Evolutionary conservation across 2,888 invertebrate species (phyloP).

Genomic region (Platycnemis pennipes): DNA sequence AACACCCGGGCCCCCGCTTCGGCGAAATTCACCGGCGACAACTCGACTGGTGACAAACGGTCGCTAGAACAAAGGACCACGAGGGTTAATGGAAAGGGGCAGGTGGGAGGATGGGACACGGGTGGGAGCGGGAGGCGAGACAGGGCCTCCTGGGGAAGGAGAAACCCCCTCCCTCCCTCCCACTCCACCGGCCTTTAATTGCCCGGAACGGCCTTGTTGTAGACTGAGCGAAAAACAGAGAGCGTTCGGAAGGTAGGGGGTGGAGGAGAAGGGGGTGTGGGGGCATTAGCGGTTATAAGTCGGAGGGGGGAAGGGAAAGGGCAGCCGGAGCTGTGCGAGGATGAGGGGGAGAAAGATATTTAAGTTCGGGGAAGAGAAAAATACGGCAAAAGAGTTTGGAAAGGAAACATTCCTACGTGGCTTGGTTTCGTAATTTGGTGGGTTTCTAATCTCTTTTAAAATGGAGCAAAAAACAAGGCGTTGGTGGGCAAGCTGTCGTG

Average conservation of each 20-base stretch:
- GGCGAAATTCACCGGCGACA: slow-evolving; percentile 40
- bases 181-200: slow-evolving; percentile 14
- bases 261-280: background rate
- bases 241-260: background rate
- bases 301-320: background rate
- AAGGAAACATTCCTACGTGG: background rate
- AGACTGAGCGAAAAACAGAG: slow-evolving; percentile 54
- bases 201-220: slow-evolving; percentile 66
- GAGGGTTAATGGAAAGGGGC: slow-evolving; percentile 29
- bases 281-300: slow-evolving; percentile 31
- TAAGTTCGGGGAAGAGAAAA: background rate
- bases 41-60: slow-evolving; percentile 49
- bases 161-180: background rate
- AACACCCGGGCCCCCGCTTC: background rate
- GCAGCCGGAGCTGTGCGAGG: background rate
- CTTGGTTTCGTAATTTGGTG: background rate
- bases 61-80: slow-evolving; percentile 35
- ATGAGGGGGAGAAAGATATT: background rate
- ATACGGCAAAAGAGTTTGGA: background rate
- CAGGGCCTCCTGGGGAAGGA: background rate
- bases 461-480: background rate
- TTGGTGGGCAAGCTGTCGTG: background rate
- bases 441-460: slow-evolving; percentile 21
- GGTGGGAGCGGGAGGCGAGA: background rate
- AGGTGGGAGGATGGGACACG: slow-evolving; percentile 28